Base-by-base conservation (phyloP, 2,113 vertebrate species). In the Pedetes capensis region DNA sequence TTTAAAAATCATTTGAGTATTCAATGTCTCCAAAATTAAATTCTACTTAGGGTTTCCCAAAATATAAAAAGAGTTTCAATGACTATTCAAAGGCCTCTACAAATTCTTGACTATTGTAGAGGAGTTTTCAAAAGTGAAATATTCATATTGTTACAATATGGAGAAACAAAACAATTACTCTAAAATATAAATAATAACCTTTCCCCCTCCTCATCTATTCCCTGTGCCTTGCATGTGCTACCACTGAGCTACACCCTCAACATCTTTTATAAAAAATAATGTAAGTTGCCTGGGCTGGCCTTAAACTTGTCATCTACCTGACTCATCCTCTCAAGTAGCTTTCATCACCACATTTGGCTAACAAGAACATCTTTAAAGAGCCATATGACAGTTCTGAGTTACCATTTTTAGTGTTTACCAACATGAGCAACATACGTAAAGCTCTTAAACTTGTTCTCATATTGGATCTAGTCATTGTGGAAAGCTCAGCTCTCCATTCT, bases 61-160 rank as follows among this genome's bases (percentile, higher is more conserved):
- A 55, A 94, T 42, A 17, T n/a, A 8, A 72, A 59, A 57, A 94
- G 94, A 87, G 0, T 94, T 97, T 89, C 87, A 90, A 42, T 85
- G 82, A 82, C 37, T 84, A 7, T 57, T 94, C 82, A 96, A 97
- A 94, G n/a, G 20, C 27, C 53, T 34, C 53, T 93, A 59, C 22
- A 75, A 72, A 84, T 92, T 89, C 51, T 82, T 63, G 37, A 91
- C 42, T 95, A 39, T 44, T 96, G 64, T 87, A 12, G 23, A 89
- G 16, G 57, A 76, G 96, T 96, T 96, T 94, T 92, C 34, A 37
- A 96, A 84, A 93, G 14, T 66, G 22, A 95, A 29, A 84, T 37
- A 78, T 61, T 3, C 61, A 20, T 63, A 95, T 0, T 87, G 47
- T 39, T 79, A 34, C n/a, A 91, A 88, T 89, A 69, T 18, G 64